Base-by-base conservation (phyloP, 2,113 vertebrate genomes). In the Beaufortia kweichowensis region DNA sequence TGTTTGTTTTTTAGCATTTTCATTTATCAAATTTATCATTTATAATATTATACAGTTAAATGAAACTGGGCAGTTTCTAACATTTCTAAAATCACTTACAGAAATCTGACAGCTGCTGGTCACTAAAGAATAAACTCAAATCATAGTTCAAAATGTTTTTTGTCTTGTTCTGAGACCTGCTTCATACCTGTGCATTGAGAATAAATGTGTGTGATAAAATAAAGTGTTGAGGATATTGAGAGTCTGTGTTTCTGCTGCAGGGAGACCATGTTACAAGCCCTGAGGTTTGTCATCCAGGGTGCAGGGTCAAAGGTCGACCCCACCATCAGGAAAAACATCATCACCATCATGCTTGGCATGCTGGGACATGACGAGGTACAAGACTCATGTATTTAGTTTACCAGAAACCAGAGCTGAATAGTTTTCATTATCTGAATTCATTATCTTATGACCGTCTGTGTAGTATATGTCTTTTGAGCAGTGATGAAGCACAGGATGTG, bases 281-380 rank as follows among this genome's bases (percentile, higher is more conserved):
- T 99, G 80, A 89, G 97, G 73, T 98, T 98, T 70, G 95, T 98
- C 79, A 98, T 97, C 63, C 94, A 94, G 85, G 97, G 97, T 56
- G 96, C 96, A 2, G 97, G 96, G 65, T 92, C 92, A 75, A 98
- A 98, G 88, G 96, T 98, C 43, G 97, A 99, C 79, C 92, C 92
- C 50, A 33, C 86, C 23, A 95, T 99, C 75, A 91, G 94, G 90
- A 98, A 96, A 85, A 98, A 89, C 81, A 94, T 96, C 83, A 91
- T 91, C 86, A 92, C 87, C 0, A 91, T 93, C 71, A 91, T 99
- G 74, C 93, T 98, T 0, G 92, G 94, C 89, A 98, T 98, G 97
- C 90, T 99, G 92, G 97, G 97, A 89, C 97, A 99, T 0, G 97
- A 98, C 11, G 97, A 99, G 97, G 97, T 98, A 94, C 67, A n/a